Base-by-base conservation (phyloP, 2,888 invertebrate genomes). In the Seladonia tumulorum region DNA sequence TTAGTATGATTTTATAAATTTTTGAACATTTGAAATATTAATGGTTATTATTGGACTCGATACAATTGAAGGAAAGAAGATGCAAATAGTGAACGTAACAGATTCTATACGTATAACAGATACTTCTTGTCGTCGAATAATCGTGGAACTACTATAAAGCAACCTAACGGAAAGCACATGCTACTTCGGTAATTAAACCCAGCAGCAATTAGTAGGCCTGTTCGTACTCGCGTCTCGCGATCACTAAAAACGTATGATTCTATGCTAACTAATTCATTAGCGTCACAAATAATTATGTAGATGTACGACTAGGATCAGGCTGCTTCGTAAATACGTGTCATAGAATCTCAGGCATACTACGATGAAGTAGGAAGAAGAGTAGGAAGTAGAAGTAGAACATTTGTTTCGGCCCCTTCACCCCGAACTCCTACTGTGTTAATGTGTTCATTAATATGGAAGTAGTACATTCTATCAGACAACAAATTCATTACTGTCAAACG, bases 81-180 rank as follows among this genome's bases (percentile, higher is more conserved):
- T 63, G 63, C 63, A 63, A 63, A 63, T 7, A 63, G 29, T 18
- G 29, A 29, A 63, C 8, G 63, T 29, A 16, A 18, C 29, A 12
- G 22, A 68, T 22, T 35, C 35, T 10, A 18, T 39, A 68, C 39
- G 29, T 29, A 35, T 68, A 68, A 68, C 68, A 22, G 39, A 2
- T 39, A 68, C 4, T n/a, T 68, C 5, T 70, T 70, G n/a, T 70
- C 39, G 42, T 70, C n/a, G 42, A n/a, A 42, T 70, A 70, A 73
- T 66, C 14, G 82, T 74, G 42, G 68, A 47, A 74, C 82, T 74
- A 57, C 79, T n/a, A 42, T 74, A 79, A 82, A 87, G 60, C 74
- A 79, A 71, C 53, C 57, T 79, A 57, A 68, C n/a, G 39, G 60
- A 53, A 87, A 87, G 87, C 87, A 78, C 87, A 87, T 87, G 87